phyloP scores from a whole-genome alignment of 2,888 invertebrate species.

The Morpho achilles region DNA sequence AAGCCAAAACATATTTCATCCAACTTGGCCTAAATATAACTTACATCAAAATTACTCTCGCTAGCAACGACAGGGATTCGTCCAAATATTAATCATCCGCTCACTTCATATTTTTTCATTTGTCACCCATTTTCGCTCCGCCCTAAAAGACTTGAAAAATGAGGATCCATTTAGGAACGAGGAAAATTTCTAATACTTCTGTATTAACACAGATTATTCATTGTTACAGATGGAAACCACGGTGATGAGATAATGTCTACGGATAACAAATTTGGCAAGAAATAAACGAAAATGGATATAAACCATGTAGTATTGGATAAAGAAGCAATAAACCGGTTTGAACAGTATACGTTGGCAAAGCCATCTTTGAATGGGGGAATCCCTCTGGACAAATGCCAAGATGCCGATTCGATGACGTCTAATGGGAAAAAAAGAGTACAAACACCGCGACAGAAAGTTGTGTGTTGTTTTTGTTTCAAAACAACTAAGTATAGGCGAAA shows the following conservation, averaged over 20 bases:
- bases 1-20: slow-evolving; percentile 1
- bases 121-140: slow-evolving; percentile 56
- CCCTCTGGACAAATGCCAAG: slow-evolving; percentile 77
- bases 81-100: slow-evolving; percentile 54
- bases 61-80: slow-evolving; percentile 29
- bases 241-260: slow-evolving; percentile 50
- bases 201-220: slow-evolving; percentile 28
- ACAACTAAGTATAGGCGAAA: slow-evolving; percentile 75
- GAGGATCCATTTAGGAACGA: slow-evolving; percentile 45
- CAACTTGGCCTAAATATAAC: slow-evolving; percentile 2
- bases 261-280: slow-evolving; percentile 47
- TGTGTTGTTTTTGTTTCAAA: slow-evolving; percentile 78
- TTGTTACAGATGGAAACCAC: slow-evolving; percentile 63
- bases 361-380: slow-evolving; percentile 72
- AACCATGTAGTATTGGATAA: slow-evolving; percentile 74
- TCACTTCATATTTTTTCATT: slow-evolving; percentile 57
- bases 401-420: slow-evolving; percentile 71
- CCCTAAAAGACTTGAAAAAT: slow-evolving; percentile 63
- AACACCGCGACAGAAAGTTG: slow-evolving; percentile 71
- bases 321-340: slow-evolving; percentile 73
- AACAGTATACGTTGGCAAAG: slow-evolving; percentile 73
- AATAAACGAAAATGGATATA: slow-evolving; percentile 63
- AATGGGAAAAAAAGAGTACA: slow-evolving; percentile 72
- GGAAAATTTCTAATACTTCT: slow-evolving; percentile 20
- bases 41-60: slow-evolving; percentile 6